A percentile compares a stretch with the other conserved stretches of the same genome.
Conservation (phyloP, 2,888 invertebrate species). For the Mesorhabditis belari region DNA sequence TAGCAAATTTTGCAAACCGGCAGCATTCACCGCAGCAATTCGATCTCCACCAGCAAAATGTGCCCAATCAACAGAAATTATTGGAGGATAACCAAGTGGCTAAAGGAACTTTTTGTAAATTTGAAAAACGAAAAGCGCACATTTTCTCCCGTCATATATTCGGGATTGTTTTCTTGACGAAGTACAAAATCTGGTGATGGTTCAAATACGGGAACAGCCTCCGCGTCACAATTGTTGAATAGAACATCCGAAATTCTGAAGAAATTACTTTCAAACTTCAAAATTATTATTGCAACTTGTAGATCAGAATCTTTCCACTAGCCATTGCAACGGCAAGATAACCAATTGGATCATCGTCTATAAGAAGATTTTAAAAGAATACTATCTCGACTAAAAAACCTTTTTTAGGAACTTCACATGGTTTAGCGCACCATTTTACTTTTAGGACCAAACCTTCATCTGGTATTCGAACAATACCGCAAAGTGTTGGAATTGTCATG, state of each 20-base stretch:
- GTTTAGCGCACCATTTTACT: not conserved
- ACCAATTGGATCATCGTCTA: constrained; percentile 9
- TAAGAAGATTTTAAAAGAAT: no score
- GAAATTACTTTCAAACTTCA: no score
- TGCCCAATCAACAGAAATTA: not conserved
- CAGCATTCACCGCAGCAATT: not conserved
- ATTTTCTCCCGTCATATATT: not conserved
- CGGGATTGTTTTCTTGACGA: not conserved
- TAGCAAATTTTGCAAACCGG: not conserved
- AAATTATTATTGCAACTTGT: no score
- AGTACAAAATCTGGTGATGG: not conserved
- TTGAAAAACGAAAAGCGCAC: not conserved
- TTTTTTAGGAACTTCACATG: not conserved
- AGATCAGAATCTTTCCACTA: constrained; percentile 21
- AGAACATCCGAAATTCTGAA: not conserved
- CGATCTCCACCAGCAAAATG: not conserved
- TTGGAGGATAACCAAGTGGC: not conserved
- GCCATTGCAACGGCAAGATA: constrained; percentile 16
- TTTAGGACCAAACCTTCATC: not conserved
- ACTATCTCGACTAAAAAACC: no score
- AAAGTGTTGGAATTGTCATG: not conserved
- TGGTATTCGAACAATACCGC: not conserved
- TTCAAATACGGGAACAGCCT: not conserved
- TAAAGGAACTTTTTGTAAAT: not conserved
- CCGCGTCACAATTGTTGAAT: not conserved